Percentiles rank a stretch among this genome's conserved stretches.
phyloP scores from a whole-genome alignment of 2,797 vertebrate genomes.

The Orientallactaga sibirica region DNA sequence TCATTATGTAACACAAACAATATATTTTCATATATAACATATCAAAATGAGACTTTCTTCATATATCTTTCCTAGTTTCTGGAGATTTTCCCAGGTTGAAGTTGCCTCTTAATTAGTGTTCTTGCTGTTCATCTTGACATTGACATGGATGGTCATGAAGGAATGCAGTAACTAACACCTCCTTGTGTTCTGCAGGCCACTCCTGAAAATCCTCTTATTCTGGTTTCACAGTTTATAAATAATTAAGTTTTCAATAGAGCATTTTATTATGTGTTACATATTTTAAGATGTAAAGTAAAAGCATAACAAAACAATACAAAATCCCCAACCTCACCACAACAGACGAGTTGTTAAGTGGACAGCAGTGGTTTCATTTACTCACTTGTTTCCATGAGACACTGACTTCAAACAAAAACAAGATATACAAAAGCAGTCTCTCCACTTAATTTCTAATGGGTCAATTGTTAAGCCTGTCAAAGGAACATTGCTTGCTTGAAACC shows the following conservation, averaged over 20 bases:
- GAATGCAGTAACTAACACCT: background rate
- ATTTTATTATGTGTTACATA: background rate
- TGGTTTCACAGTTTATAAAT: background rate
- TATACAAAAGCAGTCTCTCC: background rate
- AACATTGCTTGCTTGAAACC: conserved; percentile 7
- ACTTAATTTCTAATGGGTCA: conserved; percentile 3
- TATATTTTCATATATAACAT: background rate
- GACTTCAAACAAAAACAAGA: conserved; percentile 18
- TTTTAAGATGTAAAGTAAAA: background rate
- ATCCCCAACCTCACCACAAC: background rate
- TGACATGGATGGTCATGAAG: background rate
- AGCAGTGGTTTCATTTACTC: conserved; percentile 19
- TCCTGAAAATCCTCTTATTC: background rate
- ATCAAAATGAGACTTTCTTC: background rate
- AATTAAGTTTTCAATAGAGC: conserved; percentile 24
- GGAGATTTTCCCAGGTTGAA: background rate
- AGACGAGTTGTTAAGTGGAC: conserved; percentile 13
- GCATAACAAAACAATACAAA: background rate
- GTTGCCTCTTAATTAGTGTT: conserved; percentile 20
- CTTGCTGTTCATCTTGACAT: background rate
- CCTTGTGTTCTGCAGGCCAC: background rate
- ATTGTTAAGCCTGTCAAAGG: background rate
- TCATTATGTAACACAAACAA: background rate
- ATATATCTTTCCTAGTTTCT: background rate
- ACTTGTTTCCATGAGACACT: conserved; percentile 37